Percentiles rank a stretch among this genome's conserved stretches.
Conservation (phyloP, 2,113 vertebrate species). For the Cervus canadensis region DNA sequence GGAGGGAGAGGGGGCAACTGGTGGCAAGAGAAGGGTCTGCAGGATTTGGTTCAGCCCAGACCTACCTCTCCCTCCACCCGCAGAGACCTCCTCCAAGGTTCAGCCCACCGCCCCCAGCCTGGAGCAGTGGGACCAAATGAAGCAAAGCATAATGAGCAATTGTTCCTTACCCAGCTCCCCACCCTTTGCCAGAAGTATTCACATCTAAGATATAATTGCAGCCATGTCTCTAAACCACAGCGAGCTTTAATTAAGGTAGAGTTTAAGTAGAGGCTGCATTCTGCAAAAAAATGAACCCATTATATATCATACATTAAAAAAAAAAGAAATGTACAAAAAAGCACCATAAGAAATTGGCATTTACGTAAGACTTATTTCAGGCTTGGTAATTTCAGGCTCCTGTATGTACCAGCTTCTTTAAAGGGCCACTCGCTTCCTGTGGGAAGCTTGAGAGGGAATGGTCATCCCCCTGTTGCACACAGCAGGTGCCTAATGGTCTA, state of each 20-base stretch:
- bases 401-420: slow-evolving; percentile 16
- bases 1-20: background rate
- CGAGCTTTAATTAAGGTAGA: slow-evolving; percentile 64
- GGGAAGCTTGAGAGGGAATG: background rate
- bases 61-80: background rate
- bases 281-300: slow-evolving; percentile 17
- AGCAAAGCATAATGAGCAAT: slow-evolving; percentile 48
- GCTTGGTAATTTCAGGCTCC: slow-evolving; percentile 47
- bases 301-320: slow-evolving; percentile 50
- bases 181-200: slow-evolving; percentile 32
- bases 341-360: slow-evolving; percentile 37
- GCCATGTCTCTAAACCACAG: slow-evolving; percentile 20
- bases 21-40: background rate
- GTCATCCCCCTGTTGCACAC: background rate
- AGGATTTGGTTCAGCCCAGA: background rate
- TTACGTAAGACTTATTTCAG: slow-evolving; percentile 64
- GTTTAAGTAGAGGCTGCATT: slow-evolving; percentile 47
- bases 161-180: slow-evolving; percentile 30
- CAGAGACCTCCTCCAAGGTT: background rate
- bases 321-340: background rate
- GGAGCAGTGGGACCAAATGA: background rate
- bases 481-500: background rate
- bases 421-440: background rate
- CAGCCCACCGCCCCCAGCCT: slow-evolving; percentile 34
- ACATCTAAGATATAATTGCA: slow-evolving; percentile 53